Evolutionary conservation across 2,888 invertebrate species (phyloP), one percentile per base, ranked within the genome.

Genomic region (Seladonia tumulorum): DNA sequence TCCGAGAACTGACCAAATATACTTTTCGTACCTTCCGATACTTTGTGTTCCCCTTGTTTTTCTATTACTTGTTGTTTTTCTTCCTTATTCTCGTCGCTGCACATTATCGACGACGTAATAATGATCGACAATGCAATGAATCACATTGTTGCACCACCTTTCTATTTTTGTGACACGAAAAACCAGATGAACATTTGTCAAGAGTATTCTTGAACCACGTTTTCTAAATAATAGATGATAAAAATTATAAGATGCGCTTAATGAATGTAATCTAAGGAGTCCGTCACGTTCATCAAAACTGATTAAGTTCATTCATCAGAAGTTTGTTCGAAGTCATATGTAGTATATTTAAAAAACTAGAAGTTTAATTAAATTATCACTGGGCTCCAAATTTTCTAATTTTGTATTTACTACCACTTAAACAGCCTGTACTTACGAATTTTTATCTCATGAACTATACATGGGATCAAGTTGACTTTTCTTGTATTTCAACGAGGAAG

Each of bases 1-100:
- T 12, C 42, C n/a, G 68, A 47, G 57, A 47, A 47, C 16, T 35
- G 63, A 57, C 16, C 42, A 74, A 60, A 18, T 68, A 35, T 63
- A 63, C 42, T 25, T 49, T 25, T 66, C 74, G 47, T 79, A 79
- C 63, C n/a, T 35, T 73, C 16, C 49, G 18, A 49, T 25, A 74
- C 18, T 12, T 73, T 47, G 35, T 47, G 42, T 39, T 29, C 42
- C 14, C 47, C 12, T 53, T 68, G 14, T 25, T 66, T 25, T 35
- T 49, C 1, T 66, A 57, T 35, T 39, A 35, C 18, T 73, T 16
- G 10, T 57, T 70, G 57, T 70, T 18, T 39, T n/a, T 66, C 42
- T 42, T 74, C 29, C 25, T 63, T 49, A 66, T 25, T 10, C 25
- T 74, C n/a, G 14, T 39, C 39, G 35, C 35, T 47, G 35, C 25